Conservation (phyloP, 2,888 invertebrate species). For the Monochamus alternatus region DNA sequence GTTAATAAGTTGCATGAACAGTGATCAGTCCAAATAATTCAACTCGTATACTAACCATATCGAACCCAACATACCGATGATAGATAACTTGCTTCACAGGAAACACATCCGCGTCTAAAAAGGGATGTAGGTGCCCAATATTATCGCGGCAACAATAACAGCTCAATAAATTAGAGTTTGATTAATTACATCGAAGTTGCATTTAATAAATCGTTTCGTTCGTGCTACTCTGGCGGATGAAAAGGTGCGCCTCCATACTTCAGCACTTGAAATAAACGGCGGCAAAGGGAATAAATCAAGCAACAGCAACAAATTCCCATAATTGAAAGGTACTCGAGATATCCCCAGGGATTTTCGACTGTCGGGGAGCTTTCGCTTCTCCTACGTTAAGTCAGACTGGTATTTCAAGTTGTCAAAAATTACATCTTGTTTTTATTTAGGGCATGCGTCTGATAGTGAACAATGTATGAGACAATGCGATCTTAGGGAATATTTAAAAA, state of each 20-base stretch:
- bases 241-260: constrained; percentile 32
- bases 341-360: constrained; percentile 27
- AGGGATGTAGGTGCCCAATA: neutral
- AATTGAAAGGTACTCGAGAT: constrained; percentile 32
- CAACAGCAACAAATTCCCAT: constrained; percentile 29
- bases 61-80: neutral
- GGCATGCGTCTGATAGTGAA: too few relatives aligned
- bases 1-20: too few relatives aligned
- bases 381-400: neutral
- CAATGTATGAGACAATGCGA: too few relatives aligned
- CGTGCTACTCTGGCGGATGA: constrained; percentile 21
- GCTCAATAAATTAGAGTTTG: constrained; percentile 32
- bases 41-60: neutral
- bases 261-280: constrained; percentile 23
- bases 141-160: constrained; percentile 14
- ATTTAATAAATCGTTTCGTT: constrained; percentile 32
- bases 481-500: too few relatives aligned
- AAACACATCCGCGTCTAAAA: constrained; percentile 8
- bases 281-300: constrained; percentile 30
- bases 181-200: constrained; percentile 31
- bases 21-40: neutral
- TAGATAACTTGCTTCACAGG: neutral
- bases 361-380: constrained; percentile 2
- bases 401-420: neutral
- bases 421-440: neutral